Conservation (phyloP, 1,140 invertebrate species). For the Drosophila repleta region DNA sequence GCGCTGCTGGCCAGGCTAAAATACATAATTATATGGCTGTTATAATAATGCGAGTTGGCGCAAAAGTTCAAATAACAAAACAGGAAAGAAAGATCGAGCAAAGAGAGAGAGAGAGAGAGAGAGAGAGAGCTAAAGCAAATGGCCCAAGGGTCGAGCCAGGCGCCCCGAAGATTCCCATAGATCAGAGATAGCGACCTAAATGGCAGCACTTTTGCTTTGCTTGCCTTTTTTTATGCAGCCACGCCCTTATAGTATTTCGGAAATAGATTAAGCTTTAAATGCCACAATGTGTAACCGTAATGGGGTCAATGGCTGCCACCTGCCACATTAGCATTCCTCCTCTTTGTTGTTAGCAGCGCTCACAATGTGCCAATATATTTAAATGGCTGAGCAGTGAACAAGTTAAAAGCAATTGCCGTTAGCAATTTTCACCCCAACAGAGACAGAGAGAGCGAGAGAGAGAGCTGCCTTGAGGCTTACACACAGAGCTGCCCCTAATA, state of each 20-base stretch:
- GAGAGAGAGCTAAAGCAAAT: background rate
- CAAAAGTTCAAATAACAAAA: conserved; percentile 63
- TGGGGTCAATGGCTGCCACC: conserved; percentile 47
- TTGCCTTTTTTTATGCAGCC: conserved; percentile 5
- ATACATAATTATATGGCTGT: conserved; percentile 73
- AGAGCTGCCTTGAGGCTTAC: conserved; percentile 1
- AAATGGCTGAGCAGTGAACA: conserved; percentile 35
- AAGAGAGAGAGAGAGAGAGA: background rate
- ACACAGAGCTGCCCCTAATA: too few species aligned
- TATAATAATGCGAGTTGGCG: conserved; percentile 73
- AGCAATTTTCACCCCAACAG: background rate
- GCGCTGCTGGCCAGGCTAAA: conserved; percentile 54
- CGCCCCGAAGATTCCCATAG: conserved; percentile 38
- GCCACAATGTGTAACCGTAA: conserved; percentile 48
- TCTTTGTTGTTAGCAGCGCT: conserved; percentile 30
- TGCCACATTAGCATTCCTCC: conserved; percentile 45
- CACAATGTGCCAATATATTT: conserved; percentile 49
- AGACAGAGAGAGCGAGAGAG: background rate
- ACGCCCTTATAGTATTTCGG: conserved; percentile 13
- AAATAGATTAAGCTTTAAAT: conserved; percentile 53
- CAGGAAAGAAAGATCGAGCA: conserved; percentile 5
- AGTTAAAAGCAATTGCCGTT: conserved; percentile 40
- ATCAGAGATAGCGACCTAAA: conserved; percentile 59
- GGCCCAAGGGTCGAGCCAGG: conserved; percentile 15
- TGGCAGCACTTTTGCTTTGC: conserved; percentile 11